Base-by-base conservation (phyloP, 2,888 invertebrate genomes). In the Papilio elwesi region DNA sequence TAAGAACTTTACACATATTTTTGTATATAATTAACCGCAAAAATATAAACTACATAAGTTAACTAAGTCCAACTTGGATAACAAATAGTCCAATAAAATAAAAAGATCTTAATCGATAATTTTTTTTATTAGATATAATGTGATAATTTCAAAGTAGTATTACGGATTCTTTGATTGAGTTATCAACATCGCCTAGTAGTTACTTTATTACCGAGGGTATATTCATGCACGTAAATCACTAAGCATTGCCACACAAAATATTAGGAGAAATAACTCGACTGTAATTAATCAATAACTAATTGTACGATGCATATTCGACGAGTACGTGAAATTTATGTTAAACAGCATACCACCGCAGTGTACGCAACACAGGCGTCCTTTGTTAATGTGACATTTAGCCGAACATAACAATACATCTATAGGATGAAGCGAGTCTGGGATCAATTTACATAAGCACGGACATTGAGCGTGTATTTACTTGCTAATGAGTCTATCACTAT, bases 401-500 rank as follows among this genome's bases (percentile, higher is more conserved):
- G 57, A 57, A 73, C 73, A 73, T 73, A 69, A 73, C 68, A 64
- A 68, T 68, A 68, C 69, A 53, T 67, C 68, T 57, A 73, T 69
- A 69, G 73, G 51, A 59, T 69, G 57, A 65, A 65, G 65, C 69
- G 43, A 69, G 73, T 59, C 73, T 69, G 65, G 64, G 73, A 73
- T 73, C 69, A 69, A 73, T 73, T 73, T 69, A 69, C 69, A 68
- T 73, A 73, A 73, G 73, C 59, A 65, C 65, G 73, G 65, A 69
- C 65, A 73, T 59, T 73, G 73, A 65, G 15, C 69, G 55, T 69
- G 73, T 69, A 65, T 73, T 73, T 73, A 73, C 73, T 73, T 73
- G 73, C 73, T 73, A 73, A 73, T 73, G 69, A 73, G 69, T 73
- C 73, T 73, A 69, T 73, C 69, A 57, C 73, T 64, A 65, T 72